Conservation (phyloP, 2,888 invertebrate genomes). For the Papilio protenor region DNA sequence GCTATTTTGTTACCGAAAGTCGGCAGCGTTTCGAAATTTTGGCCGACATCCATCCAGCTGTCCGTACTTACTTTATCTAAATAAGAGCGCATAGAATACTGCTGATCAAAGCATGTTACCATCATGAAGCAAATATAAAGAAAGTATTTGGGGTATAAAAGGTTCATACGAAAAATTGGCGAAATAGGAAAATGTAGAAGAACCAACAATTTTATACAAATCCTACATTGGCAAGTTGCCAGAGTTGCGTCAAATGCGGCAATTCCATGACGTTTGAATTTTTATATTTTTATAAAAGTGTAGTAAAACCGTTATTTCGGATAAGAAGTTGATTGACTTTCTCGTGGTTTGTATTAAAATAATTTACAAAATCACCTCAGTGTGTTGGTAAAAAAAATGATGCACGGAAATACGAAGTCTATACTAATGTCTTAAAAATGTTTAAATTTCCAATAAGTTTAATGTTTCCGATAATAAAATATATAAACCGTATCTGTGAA, state of each 20-base stretch:
- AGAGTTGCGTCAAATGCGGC: background rate
- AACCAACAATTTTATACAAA: background rate
- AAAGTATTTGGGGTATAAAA: background rate
- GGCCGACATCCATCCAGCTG: background rate
- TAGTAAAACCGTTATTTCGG: background rate
- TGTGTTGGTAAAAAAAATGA: background rate
- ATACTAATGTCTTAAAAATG: background rate
- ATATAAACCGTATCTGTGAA: background rate
- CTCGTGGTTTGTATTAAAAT: background rate
- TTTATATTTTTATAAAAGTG: background rate
- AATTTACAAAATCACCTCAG: background rate
- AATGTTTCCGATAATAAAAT: slow-evolving; percentile 14
- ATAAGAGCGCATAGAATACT: background rate
- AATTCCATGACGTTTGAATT: background rate
- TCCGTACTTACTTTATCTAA: background rate
- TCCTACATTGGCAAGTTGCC: slow-evolving; percentile 5
- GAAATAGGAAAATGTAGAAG: background rate
- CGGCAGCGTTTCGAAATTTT: background rate
- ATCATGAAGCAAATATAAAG: background rate
- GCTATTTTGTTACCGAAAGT: background rate
- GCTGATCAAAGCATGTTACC: background rate
- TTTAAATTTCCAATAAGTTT: background rate
- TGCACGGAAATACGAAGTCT: background rate
- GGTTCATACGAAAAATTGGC: background rate
- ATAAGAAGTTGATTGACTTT: slow-evolving; percentile 3